phyloP scores from a whole-genome alignment of 2,888 invertebrate species.

The Gerris lacustris region DNA sequence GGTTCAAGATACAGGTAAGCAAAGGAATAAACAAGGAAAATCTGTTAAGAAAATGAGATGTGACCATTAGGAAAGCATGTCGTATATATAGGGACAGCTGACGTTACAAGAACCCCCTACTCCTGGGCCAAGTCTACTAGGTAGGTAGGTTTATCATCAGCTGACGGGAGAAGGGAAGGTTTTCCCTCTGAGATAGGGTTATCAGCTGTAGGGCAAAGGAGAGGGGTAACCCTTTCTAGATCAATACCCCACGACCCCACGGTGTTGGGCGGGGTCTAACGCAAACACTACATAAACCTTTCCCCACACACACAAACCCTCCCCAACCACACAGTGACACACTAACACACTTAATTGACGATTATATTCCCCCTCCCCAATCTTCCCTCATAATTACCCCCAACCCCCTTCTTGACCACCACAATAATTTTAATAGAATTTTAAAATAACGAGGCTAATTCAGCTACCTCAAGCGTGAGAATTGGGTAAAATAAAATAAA shows the following conservation, averaged over 20 bases:
- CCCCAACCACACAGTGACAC: not conserved
- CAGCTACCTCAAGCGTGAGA: not conserved
- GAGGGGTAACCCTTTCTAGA: not conserved
- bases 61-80: conserved; percentile 2
- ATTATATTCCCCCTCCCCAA: not conserved
- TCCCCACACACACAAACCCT: too few species aligned
- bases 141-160: not conserved
- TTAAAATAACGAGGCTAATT: conserved; percentile 1
- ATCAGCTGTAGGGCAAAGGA: not conserved
- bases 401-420: not conserved
- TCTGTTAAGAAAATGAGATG: not conserved
- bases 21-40: not conserved
- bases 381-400: not conserved
- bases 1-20: too few species aligned
- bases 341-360: conserved; percentile 5
- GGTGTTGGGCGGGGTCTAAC: not conserved
- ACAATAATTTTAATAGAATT: conserved; percentile 1
- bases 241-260: not conserved
- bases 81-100: not conserved
- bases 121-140: not conserved
- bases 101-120: not conserved
- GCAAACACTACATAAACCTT: not conserved
- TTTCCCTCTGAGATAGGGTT: not conserved
- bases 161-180: not conserved
- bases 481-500: too few species aligned